A percentile compares a stretch with the other conserved stretches of the same genome.
phyloP scores from a whole-genome alignment of 2,797 vertebrate species.

The Lacerta bilineata region DNA sequence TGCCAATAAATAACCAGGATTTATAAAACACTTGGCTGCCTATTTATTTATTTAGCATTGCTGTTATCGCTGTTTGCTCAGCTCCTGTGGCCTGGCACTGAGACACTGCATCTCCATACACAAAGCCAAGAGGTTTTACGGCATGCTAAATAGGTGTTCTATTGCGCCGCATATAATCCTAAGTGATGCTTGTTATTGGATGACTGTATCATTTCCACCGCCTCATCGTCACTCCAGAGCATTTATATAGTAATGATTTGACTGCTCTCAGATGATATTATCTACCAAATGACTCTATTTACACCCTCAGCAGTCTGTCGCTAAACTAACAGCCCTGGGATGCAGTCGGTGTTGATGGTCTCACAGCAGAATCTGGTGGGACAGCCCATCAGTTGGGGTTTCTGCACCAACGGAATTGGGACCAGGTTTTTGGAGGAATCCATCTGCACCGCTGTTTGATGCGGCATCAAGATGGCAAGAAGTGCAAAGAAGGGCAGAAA shows the following conservation, averaged over 20 bases:
- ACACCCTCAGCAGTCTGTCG: not conserved
- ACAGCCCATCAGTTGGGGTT: not conserved
- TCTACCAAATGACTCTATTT: slow-evolving; percentile 26
- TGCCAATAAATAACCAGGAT: slow-evolving; percentile 36
- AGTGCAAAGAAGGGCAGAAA: not conserved
- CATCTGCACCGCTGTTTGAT: not conserved
- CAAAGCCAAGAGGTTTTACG: slow-evolving; percentile 14
- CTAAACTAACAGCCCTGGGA: slow-evolving; percentile 5
- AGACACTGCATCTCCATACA: not conserved
- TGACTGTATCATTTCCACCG: slow-evolving; percentile 25
- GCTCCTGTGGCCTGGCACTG: not conserved
- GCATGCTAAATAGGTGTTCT: slow-evolving; percentile 35
- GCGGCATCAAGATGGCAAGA: too few relatives aligned
- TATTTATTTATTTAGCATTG: slow-evolving; percentile 12
- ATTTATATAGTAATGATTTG: slow-evolving; percentile 29
- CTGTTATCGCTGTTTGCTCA: slow-evolving; percentile 37
- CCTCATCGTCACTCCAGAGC: not conserved
- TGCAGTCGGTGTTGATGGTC: not conserved
- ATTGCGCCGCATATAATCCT: slow-evolving; percentile 27
- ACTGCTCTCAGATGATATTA: slow-evolving; percentile 20
- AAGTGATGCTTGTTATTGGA: slow-evolving; percentile 23
- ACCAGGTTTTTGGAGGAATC: not conserved
- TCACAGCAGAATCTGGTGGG: not conserved
- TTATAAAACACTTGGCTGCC: slow-evolving; percentile 2
- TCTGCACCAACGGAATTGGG: not conserved